phyloP scores from a whole-genome alignment of 2,888 invertebrate species.

The Caradrina kadenii region DNA sequence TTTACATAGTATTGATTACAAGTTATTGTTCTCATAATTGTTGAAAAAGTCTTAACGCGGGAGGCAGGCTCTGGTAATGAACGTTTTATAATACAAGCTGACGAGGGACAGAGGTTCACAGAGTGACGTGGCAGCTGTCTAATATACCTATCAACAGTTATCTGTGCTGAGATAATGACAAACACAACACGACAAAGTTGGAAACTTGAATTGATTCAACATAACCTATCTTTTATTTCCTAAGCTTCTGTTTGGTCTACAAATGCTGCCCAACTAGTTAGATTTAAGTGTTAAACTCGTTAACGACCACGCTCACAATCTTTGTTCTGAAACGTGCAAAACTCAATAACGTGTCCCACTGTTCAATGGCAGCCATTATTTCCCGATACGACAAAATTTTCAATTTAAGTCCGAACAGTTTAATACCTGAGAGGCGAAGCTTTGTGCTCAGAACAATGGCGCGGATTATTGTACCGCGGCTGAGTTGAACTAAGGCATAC shows the following conservation, averaged over 20 bases:
- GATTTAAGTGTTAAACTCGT: slow-evolving; percentile 42
- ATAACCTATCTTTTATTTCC: not conserved
- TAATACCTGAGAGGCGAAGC: slow-evolving; percentile 67
- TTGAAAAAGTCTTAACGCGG: not conserved
- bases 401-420: slow-evolving; percentile 71
- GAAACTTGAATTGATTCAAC: not conserved
- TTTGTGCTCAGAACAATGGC: slow-evolving; percentile 68
- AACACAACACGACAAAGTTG: not conserved
- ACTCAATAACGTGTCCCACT: slow-evolving; percentile 61
- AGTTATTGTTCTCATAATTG: not conserved
- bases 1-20: too few relatives aligned
- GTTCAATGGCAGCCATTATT: slow-evolving; percentile 65
- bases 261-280: slow-evolving; percentile 18
- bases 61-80: not conserved
- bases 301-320: slow-evolving; percentile 46
- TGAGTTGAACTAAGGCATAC: slow-evolving; percentile 46
- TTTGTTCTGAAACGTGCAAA: slow-evolving; percentile 53
- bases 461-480: slow-evolving; percentile 64
- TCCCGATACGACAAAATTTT: slow-evolving; percentile 69
- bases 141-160: too few relatives aligned
- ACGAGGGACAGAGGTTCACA: not conserved
- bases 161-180: not conserved
- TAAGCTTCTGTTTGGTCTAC: not conserved
- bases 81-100: not conserved
- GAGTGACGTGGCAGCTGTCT: too few relatives aligned